A percentile compares a stretch with the other conserved stretches of the same genome.
phyloP scores from a whole-genome alignment of 2,113 vertebrate species.

The Chlorodrepanis virens region DNA sequence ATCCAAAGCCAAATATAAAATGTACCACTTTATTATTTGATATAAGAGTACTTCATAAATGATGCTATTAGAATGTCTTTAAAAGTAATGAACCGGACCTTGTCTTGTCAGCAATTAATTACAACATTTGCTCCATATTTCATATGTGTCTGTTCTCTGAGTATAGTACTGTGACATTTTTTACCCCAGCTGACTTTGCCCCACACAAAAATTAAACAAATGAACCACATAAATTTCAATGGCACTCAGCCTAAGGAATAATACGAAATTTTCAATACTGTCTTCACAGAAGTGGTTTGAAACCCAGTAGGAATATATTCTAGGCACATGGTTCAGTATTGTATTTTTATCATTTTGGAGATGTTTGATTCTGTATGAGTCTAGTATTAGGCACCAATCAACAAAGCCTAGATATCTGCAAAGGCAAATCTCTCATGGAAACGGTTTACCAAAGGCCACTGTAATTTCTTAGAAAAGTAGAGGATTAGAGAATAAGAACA shows the following conservation, averaged over 20 bases:
- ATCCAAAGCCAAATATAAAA: neutral
- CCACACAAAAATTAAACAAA: neutral
- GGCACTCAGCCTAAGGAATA: neutral
- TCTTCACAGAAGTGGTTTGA: neutral
- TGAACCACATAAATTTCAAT: neutral
- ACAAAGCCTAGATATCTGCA: neutral
- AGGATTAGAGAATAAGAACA: neutral
- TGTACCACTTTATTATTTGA: neutral
- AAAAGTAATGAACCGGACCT: neutral
- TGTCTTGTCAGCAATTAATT: neutral
- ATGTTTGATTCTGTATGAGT: neutral
- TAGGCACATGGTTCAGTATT: neutral
- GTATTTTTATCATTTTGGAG: neutral
- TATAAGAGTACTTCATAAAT: neutral
- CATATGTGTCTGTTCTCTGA: neutral
- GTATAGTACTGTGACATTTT: neutral
- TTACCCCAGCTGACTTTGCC: neutral
- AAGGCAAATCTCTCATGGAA: neutral
- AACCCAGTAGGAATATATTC: neutral
- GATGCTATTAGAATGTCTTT: neutral
- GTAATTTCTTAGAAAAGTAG: neutral
- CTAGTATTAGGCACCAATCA: neutral
- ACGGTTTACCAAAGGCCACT: neutral
- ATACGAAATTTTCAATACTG: neutral
- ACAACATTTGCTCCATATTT: neutral